Evolutionary conservation across 2,888 invertebrate genomes (phyloP), one percentile per base, ranked within the genome.

Genomic region (Blomia tropicalis): DNA sequence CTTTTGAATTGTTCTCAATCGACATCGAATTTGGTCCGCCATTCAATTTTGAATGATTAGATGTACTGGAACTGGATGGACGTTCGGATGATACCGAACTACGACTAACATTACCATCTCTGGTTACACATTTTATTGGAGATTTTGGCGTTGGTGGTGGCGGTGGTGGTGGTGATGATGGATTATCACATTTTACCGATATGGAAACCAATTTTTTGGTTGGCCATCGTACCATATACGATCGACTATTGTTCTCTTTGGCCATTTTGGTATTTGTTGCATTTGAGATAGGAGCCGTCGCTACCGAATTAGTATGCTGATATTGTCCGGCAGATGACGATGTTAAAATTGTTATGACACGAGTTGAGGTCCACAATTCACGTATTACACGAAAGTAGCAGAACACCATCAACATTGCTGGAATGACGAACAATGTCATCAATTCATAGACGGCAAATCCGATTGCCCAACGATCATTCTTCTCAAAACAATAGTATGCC

Each of bases 371-470:
- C 75, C 76, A 75, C 5, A 76, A 70, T 19, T 73, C 74, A 41
- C 71, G 70, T 27, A 76, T 75, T 66, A 76, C 75, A 19, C 72
- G 70, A 4, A 72, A 68, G 67, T 76, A 76, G 67, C 75, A 75
- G 67, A 72, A 70, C 2, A 70, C 66, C 72, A 75, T 74, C 51
- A 75, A 67, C 17, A 72, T 27, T 17, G 73, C 71, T 0, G 75
- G 75, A 23, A 74, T 65, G 4, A 72, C 68, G 64, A 75, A 75
- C 71, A 75, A 72, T 47, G 73, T 69, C 36, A 72, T 63, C 47
- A 75, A 67, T 64, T 75, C 74, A 66, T 75, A 75, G 47, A 74
- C 67, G 54, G 73, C 72, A 64, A 72, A 72, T 22, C 68, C 64
- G 22, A 69, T 65, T 43, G 67, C 68, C 51, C 66, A 64, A 32